phyloP scores from a whole-genome alignment of 2,113 vertebrate species.

The Campylorhamphus procurvoides region DNA sequence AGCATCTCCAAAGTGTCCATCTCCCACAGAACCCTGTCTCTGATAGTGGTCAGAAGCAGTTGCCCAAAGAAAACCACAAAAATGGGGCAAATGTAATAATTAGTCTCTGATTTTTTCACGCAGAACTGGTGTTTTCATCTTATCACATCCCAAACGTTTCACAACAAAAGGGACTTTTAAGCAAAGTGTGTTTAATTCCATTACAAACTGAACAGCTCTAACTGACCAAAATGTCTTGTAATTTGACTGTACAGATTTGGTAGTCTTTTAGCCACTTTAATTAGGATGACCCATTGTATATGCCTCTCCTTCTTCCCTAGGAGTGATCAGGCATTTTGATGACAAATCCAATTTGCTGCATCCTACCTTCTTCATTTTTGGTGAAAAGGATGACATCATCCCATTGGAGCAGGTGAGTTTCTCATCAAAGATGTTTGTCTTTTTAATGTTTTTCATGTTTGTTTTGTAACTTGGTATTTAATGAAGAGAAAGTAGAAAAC shows the following conservation, averaged over 20 bases:
- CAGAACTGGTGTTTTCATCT: not conserved
- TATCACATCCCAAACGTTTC: not conserved
- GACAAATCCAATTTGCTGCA: slow-evolving; percentile 77
- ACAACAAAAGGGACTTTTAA: not conserved
- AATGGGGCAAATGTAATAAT: not conserved
- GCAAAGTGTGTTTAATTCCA: not conserved
- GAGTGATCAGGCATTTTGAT: slow-evolving; percentile 79
- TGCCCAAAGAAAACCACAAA: not conserved
- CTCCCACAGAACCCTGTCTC: not conserved
- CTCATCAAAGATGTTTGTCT: not conserved
- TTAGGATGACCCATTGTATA: not conserved
- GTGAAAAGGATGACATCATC: slow-evolving; percentile 80
- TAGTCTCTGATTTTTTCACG: not conserved
- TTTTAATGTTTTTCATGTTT: not conserved
- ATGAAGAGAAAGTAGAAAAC: not conserved
- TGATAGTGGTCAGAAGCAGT: not conserved
- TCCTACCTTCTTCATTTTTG: slow-evolving; percentile 92
- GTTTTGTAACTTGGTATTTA: not conserved
- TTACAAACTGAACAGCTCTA: not conserved
- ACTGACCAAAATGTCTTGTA: not conserved
- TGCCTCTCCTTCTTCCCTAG: slow-evolving; percentile 62
- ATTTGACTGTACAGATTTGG: not conserved
- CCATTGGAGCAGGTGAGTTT: slow-evolving; percentile 83
- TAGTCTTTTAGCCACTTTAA: not conserved
- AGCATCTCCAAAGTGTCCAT: not conserved